Conservation (phyloP, 2,888 invertebrate species). For the Latheticus oryzae region DNA sequence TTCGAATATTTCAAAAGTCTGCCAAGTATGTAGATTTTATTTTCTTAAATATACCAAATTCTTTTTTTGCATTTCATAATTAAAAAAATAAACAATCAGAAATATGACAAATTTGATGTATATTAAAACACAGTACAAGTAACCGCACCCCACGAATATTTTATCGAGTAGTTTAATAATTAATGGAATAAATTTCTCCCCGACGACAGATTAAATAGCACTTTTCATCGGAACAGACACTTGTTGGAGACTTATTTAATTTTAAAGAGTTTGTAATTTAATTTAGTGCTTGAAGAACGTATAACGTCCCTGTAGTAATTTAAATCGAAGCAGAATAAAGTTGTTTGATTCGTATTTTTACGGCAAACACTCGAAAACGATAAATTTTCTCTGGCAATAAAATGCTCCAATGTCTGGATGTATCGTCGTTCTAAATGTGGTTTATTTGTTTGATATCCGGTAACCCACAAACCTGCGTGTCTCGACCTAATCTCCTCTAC, state of each 20-base stretch:
- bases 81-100: no score
- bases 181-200: slow-evolving; percentile 1
- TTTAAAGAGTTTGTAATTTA: slow-evolving; percentile 12
- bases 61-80: no score
- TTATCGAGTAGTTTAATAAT: slow-evolving; percentile 12
- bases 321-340: slow-evolving; percentile 31
- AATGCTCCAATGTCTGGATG: slow-evolving; percentile 37
- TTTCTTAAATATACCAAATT: slow-evolving; percentile 9
- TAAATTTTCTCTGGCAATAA: slow-evolving; percentile 41
- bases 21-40: slow-evolving; percentile 12
- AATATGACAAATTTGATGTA: no score
- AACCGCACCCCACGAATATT: no score
- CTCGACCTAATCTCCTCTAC: slow-evolving; percentile 56
- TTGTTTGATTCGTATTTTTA: slow-evolving; percentile 35
- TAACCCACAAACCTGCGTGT: slow-evolving; percentile 53
- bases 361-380: slow-evolving; percentile 39
- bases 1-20: slow-evolving; percentile 34
- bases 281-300: slow-evolving; percentile 4
- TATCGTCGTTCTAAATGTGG: slow-evolving; percentile 52
- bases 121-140: no score
- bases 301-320: slow-evolving; percentile 12
- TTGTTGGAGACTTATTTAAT: slow-evolving; percentile 4
- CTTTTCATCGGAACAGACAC: slow-evolving; percentile 1
- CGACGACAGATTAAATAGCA: slow-evolving; percentile 8
- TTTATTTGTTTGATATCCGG: slow-evolving; percentile 62